Base-by-base conservation (phyloP, 2,888 invertebrate genomes). In the Dorcus hopei region DNA sequence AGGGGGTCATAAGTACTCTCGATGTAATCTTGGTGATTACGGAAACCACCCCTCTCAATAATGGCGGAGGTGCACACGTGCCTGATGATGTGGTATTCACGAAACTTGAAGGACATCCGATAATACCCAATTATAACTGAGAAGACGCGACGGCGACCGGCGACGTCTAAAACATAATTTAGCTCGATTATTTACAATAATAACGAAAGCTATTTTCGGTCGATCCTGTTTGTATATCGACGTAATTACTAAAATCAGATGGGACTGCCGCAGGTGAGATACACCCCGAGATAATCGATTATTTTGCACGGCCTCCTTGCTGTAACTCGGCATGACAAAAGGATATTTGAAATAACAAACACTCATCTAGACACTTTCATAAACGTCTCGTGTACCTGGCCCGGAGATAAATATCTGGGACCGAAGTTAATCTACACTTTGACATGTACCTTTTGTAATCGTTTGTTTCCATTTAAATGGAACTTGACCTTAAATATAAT, bases 401-500 rank as follows among this genome's bases (percentile, higher is more conserved):
- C 38, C 16, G 4, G 11, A 60, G 60, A 60, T 60, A 60, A 57
- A 57, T 53, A 60, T 60, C 60, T 49, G 43, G 57, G 53, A 50
- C 53, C 26, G 39, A 47, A 60, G 57, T 57, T 60, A 60, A 60
- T 60, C 60, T 57, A 57, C 54, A 42, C 38, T 60, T 60, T 60
- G 60, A 60, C 60, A 57, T 54, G 59, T 59, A 58, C 58, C 54
- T 48, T 11, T 58, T 51, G 49, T 51, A 51, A 45, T 56, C 56
- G 41, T 50, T 51, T 45, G 42, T 42, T 42, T 42, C 45, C 23
- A 23, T 45, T 45, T 45, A 23, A 23, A 9, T 9, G 19, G 23
- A 45, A 48, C 47, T 23, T 19, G 45, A 45, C 45, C 45, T 45
- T 45, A 45, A 45, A 45, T 33, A 33, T 33, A 33, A 33, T 33